A percentile compares a stretch with the other conserved stretches of the same genome.
These are phyloP conservation scores for Drosophila merina DNA, from an alignment of 2,888 invertebrate species.

Conservation along the genomic window DNA sequence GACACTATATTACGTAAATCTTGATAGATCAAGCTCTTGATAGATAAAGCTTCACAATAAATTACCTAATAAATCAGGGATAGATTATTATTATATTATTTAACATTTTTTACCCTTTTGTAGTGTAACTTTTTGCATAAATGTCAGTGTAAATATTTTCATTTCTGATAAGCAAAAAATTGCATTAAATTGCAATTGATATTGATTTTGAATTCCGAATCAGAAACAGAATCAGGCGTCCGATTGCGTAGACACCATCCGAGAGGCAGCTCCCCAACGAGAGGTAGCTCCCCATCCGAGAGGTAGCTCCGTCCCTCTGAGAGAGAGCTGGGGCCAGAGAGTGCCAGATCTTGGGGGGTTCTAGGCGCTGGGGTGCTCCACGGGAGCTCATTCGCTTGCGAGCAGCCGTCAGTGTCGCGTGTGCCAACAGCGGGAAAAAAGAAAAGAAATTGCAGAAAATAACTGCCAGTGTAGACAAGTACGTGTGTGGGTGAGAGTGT, in stretches of 20 bases:
- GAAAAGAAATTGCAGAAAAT: conserved; percentile 40
- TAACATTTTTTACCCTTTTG: no score
- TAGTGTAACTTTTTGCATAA: not conserved
- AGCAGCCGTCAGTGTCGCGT: conserved; percentile 81
- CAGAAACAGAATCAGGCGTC: conserved; percentile 25
- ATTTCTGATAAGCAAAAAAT: conserved; percentile 28
- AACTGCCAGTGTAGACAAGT: conserved; percentile 50
- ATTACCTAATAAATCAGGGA: not conserved
- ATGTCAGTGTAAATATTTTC: conserved; percentile 14
- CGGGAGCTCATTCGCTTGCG: conserved; percentile 70
- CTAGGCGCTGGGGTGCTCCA: conserved; percentile 10
- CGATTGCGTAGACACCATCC: conserved; percentile 10
- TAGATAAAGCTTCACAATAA: not conserved
- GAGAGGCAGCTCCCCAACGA: not conserved
- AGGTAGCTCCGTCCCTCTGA: no score
- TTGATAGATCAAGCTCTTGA: not conserved
- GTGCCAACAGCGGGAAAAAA: conserved; percentile 57
- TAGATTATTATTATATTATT: not conserved
- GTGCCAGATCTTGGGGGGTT: conserved; percentile 31
- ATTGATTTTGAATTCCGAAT: conserved; percentile 33
- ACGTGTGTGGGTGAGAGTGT: conserved; percentile 21
- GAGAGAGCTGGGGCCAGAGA: conserved; percentile 2
- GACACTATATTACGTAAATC: not conserved
- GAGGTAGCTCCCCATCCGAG: not conserved
- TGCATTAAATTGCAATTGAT: conserved; percentile 38